These are phyloP conservation scores for Phodopus roborovskii DNA, from an alignment of 2,113 vertebrate species.

Conservation along the genomic window DNA sequence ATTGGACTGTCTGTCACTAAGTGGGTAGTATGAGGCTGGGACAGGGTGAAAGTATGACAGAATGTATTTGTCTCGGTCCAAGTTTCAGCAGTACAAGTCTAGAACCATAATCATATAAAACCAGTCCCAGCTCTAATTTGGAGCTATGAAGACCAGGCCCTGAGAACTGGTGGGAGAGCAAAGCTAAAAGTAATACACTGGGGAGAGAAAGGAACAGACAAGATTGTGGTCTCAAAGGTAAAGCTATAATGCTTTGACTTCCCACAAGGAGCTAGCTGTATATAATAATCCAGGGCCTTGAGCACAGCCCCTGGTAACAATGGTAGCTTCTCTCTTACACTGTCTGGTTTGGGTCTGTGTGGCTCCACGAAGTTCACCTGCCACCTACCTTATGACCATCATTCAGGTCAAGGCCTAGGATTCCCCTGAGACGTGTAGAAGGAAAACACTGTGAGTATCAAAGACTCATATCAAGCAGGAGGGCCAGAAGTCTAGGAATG, in stretches of 20 bases:
- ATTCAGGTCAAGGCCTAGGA: background rate
- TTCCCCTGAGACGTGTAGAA: background rate
- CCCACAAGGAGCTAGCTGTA: background rate
- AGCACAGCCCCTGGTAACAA: background rate
- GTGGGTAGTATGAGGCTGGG: background rate
- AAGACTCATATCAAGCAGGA: background rate
- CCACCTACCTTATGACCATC: background rate
- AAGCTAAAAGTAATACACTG: background rate
- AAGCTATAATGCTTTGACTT: background rate
- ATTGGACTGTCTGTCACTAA: background rate
- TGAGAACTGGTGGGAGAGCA: background rate
- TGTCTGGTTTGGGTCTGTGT: background rate
- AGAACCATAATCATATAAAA: background rate
- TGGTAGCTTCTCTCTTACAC: background rate
- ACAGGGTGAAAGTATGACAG: background rate
- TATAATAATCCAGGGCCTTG: background rate
- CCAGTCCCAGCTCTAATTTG: constrained; percentile 1
- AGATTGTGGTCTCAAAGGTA: background rate
- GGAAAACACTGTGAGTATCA: background rate
- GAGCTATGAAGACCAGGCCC: background rate
- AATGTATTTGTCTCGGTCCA: constrained; percentile 5
- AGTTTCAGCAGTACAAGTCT: constrained; percentile 19
- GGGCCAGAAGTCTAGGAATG: background rate
- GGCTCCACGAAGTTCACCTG: background rate
- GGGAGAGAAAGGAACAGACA: background rate